A percentile compares a stretch with the other conserved stretches of the same genome.
These are phyloP conservation scores for Geotrypetes seraphini DNA, from an alignment of 2,797 vertebrate genomes.

Conservation along the genomic window DNA sequence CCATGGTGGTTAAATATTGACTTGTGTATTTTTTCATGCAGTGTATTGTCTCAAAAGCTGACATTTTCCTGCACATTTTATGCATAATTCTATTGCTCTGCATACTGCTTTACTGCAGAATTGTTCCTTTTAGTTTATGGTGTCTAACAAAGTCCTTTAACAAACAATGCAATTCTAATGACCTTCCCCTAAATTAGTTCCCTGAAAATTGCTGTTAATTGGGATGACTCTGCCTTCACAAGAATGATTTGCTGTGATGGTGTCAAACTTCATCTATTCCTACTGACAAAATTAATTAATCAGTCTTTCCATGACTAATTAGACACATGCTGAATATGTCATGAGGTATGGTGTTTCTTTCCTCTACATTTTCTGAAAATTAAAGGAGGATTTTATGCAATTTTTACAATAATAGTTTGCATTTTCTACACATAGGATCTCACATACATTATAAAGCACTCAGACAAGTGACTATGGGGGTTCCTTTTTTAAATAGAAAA, in stretches of 20 bases:
- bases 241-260: slow-evolving; percentile 12
- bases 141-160: slow-evolving; percentile 6
- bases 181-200: slow-evolving; percentile 11
- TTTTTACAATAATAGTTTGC: slow-evolving; percentile 25
- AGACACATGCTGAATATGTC: slow-evolving; percentile 14
- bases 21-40: no score
- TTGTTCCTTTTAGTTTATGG: not conserved
- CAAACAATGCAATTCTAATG: slow-evolving; percentile 5
- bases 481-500: no score
- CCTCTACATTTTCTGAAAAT: slow-evolving; percentile 19
- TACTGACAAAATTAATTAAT: slow-evolving; percentile 25
- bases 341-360: slow-evolving; percentile 10
- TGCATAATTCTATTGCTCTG: no score
- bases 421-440: slow-evolving; percentile 28
- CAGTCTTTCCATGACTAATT: slow-evolving; percentile 32
- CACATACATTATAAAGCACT: no score
- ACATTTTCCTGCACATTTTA: no score
- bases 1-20: no score
- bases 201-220: slow-evolving; percentile 7
- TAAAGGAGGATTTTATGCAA: slow-evolving; percentile 10
- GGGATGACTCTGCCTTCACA: slow-evolving; percentile 12
- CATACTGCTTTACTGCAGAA: no score
- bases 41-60: no score
- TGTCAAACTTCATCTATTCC: slow-evolving; percentile 4
- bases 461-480: no score